These are phyloP conservation scores for Mesochorus sp. DNA, from an alignment of 2,888 invertebrate genomes.

Conservation along the genomic window DNA sequence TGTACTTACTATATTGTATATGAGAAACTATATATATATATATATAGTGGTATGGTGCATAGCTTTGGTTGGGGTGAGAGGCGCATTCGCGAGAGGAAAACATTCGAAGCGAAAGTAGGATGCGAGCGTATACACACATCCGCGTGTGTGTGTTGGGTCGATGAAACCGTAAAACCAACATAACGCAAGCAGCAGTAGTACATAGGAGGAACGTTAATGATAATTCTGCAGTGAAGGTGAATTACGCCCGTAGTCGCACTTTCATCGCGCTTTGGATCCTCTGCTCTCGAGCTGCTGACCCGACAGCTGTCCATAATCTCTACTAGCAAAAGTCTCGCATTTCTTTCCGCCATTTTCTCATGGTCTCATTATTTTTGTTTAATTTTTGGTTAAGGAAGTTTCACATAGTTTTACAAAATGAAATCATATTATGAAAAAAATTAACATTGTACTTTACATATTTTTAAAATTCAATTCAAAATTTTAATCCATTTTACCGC, in stretches of 20 bases:
- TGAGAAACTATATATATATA: conserved; percentile 4
- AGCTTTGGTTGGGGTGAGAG: conserved; percentile 22
- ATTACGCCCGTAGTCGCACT: conserved; percentile 59
- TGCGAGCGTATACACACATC: conserved; percentile 41
- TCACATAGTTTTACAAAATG: too few relatives aligned
- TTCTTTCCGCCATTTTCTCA: too few relatives aligned
- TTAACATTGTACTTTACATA: too few relatives aligned
- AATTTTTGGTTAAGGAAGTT: too few relatives aligned
- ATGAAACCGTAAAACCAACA: conserved; percentile 44
- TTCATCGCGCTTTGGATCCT: conserved; percentile 51
- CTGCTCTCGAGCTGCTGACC: conserved; percentile 32
- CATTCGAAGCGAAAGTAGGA: conserved; percentile 51
- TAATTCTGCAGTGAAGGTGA: conserved; percentile 53
- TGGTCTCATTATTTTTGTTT: too few relatives aligned
- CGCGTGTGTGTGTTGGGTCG: conserved; percentile 16
- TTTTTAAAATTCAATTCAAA: too few relatives aligned
- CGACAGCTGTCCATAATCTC: neutral
- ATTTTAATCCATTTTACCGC: too few relatives aligned
- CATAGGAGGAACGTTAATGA: conserved; percentile 37
- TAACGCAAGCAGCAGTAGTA: conserved; percentile 1
- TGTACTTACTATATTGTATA: too few relatives aligned
- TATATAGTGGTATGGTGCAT: neutral
- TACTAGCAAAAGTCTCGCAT: too few relatives aligned
- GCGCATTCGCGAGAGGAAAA: neutral
- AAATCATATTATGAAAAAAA: too few relatives aligned